Percentiles rank a stretch among this genome's conserved stretches.
Conservation (phyloP, 2,797 vertebrate genomes). For the Parotocinclus haroldoi region DNA sequence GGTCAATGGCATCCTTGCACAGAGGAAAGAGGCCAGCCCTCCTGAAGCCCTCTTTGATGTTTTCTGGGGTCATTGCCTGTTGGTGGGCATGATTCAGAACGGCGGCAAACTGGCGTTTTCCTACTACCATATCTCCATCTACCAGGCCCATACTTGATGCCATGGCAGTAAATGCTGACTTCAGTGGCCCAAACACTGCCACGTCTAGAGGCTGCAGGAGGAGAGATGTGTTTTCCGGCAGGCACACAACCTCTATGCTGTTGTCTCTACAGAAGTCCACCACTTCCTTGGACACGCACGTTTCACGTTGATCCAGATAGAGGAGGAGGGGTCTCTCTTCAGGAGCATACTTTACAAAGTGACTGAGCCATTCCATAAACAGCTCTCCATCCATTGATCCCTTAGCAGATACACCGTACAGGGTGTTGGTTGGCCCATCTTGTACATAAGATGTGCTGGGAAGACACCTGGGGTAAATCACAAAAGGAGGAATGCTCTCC, state of each 20-base stretch:
- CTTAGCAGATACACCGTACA: background rate
- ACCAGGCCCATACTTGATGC: constrained; percentile 8
- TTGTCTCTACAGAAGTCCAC: constrained; percentile 13
- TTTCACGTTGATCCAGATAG: constrained; percentile 3
- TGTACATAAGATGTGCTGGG: background rate
- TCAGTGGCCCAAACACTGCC: constrained; percentile 7
- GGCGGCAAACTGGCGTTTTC: background rate
- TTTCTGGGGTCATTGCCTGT: background rate
- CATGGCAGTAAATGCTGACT: background rate
- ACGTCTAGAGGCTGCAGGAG: background rate
- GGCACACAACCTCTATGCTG: background rate
- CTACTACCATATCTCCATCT: background rate
- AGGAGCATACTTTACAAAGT: background rate
- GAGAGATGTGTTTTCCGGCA: constrained; percentile 4
- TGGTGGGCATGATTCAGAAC: background rate
- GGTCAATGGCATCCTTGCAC: constrained; percentile 3
- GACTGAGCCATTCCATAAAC: background rate
- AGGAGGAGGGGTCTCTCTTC: background rate
- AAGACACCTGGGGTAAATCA: constrained; percentile 12
- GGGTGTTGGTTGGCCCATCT: background rate
- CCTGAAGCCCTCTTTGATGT: background rate
- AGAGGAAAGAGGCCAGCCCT: constrained; percentile 1
- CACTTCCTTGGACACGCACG: background rate
- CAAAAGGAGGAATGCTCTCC: constrained; percentile 19
- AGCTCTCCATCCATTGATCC: constrained; percentile 6